Evolutionary conservation across 2,113 vertebrate genomes (phyloP).

Genomic region (Gymnocephalus cernua): DNA sequence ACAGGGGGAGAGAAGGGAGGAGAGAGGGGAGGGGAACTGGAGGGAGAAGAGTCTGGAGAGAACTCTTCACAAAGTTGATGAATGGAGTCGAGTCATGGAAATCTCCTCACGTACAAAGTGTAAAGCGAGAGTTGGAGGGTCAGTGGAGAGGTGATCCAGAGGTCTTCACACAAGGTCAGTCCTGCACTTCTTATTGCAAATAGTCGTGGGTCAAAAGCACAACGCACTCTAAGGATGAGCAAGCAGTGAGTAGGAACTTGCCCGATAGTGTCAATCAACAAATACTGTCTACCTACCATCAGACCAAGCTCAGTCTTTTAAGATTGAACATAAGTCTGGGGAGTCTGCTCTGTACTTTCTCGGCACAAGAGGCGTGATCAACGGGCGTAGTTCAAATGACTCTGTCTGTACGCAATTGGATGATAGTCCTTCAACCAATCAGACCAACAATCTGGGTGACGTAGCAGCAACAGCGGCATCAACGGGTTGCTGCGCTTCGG

Average conservation of each 20-base stretch:
- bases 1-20: neutral
- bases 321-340: too few relatives aligned
- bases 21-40: neutral
- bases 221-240: neutral
- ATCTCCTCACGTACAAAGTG: constrained; percentile 30
- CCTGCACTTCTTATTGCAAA: constrained; percentile 3
- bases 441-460: too few relatives aligned
- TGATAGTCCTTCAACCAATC: too few relatives aligned
- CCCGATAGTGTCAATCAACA: neutral
- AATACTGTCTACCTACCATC: too few relatives aligned
- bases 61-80: constrained; percentile 40
- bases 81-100: constrained; percentile 24
- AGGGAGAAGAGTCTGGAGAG: constrained; percentile 22
- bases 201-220: neutral
- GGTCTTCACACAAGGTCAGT: constrained; percentile 18
- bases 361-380: too few relatives aligned
- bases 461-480: too few relatives aligned
- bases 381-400: too few relatives aligned
- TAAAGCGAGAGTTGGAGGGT: neutral
- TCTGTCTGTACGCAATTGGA: too few relatives aligned
- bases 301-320: too few relatives aligned
- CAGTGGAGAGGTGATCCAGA: constrained; percentile 38
- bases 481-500: too few relatives aligned
- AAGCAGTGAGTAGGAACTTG: neutral
- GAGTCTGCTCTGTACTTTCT: too few relatives aligned